Percentiles rank a stretch among this genome's conserved stretches.
phyloP scores from a whole-genome alignment of 2,888 invertebrate species.

The Polia nebulosa region DNA sequence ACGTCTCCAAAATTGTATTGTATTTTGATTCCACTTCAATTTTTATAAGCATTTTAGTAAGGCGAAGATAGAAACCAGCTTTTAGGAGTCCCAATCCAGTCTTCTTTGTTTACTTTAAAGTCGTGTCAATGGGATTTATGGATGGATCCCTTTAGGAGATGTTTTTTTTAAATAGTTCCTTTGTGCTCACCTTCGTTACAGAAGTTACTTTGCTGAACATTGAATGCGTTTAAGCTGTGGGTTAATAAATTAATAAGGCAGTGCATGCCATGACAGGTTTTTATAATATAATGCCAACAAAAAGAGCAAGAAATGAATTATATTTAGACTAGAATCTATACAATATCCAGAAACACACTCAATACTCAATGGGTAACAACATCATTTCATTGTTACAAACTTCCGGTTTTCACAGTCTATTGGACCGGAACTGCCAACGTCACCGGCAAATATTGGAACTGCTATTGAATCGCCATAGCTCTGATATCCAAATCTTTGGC shows the following conservation, averaged over 20 bases:
- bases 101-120: too few species aligned
- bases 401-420: conserved; percentile 63
- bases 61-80: background rate
- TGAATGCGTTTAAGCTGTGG: too few species aligned
- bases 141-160: too few species aligned
- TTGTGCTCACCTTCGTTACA: too few species aligned
- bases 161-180: too few species aligned
- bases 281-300: background rate
- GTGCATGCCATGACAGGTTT: too few species aligned
- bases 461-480: conserved; percentile 37
- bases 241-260: too few species aligned
- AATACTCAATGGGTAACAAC: conserved; percentile 34
- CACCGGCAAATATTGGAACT: conserved; percentile 45
- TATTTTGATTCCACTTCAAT: too few species aligned
- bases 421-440: conserved; percentile 52
- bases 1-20: background rate
- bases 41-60: too few species aligned
- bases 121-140: too few species aligned
- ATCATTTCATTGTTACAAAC: conserved; percentile 22
- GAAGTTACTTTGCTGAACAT: too few species aligned
- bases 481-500: conserved; percentile 13
- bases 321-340: background rate
- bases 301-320: conserved; percentile 15
- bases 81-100: too few species aligned
- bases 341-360: conserved; percentile 19